Evolutionary conservation across 1,140 invertebrate species (phyloP).

Genomic region (Drosophila arawakana): DNA sequence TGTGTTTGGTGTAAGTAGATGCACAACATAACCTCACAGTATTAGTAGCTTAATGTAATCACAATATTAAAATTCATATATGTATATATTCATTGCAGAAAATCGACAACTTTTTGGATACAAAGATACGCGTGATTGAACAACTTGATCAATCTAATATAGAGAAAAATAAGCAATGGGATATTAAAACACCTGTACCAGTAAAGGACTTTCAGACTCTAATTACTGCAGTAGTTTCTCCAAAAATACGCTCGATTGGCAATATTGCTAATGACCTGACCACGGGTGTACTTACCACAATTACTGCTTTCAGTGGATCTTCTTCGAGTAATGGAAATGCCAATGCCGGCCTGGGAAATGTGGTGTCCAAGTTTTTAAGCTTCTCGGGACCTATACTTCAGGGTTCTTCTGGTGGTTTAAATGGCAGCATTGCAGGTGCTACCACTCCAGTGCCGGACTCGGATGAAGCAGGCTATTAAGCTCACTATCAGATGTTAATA

Average conservation of each 20-base stretch:
- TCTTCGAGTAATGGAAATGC: conserved; percentile 80
- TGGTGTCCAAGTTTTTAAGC: conserved; percentile 80
- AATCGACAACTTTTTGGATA: conserved; percentile 90
- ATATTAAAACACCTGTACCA: conserved; percentile 88
- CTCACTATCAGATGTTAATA: too few relatives aligned
- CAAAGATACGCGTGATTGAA: conserved; percentile 89
- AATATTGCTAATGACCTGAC: conserved; percentile 86
- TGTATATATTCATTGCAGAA: conserved; percentile 85
- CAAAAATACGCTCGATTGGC: conserved; percentile 87
- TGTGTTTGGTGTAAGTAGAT: conserved; percentile 90
- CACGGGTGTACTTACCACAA: conserved; percentile 85
- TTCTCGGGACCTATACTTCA: conserved; percentile 83
- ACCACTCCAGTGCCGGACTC: conserved; percentile 72
- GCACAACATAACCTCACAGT: neutral
- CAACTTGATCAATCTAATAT: conserved; percentile 89
- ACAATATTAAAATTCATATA: too few relatives aligned
- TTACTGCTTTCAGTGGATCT: conserved; percentile 79
- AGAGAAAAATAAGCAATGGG: conserved; percentile 89
- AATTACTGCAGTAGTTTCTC: conserved; percentile 86
- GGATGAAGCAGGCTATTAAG: conserved; percentile 80
- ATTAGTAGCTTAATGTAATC: neutral
- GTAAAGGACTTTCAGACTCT: conserved; percentile 84
- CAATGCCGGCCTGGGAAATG: conserved; percentile 79
- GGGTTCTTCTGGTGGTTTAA: conserved; percentile 71
- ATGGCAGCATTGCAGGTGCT: conserved; percentile 65